A percentile compares a stretch with the other conserved stretches of the same genome.
These are phyloP conservation scores for Hyaena hyaena DNA, from an alignment of 2,113 vertebrate species.

Conservation along the genomic window DNA sequence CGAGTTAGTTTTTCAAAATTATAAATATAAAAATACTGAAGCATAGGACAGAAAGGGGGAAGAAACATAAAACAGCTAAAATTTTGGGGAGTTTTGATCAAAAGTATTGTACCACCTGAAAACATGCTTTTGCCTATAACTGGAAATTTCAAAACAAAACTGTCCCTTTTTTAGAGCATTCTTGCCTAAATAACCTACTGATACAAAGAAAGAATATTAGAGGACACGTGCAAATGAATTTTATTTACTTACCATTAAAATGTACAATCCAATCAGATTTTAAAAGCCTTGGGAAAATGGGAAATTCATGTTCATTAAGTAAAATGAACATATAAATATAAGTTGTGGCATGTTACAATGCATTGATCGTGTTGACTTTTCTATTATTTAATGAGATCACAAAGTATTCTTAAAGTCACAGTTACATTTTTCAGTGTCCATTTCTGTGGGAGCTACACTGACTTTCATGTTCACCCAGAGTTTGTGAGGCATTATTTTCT, in stretches of 20 bases:
- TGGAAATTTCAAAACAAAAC: constrained; percentile 41
- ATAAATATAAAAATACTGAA: neutral
- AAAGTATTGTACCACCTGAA: neutral
- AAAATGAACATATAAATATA: constrained; percentile 11
- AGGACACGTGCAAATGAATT: neutral
- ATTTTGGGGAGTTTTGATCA: neutral
- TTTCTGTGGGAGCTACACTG: constrained; percentile 23
- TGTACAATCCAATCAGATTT: constrained; percentile 39
- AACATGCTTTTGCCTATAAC: neutral
- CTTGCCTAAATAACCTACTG: neutral
- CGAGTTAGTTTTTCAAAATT: neutral
- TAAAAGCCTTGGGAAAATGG: constrained; percentile 12
- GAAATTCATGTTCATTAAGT: constrained; percentile 6
- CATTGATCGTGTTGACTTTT: neutral
- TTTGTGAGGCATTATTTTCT: constrained; percentile 3
- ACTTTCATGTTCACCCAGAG: neutral
- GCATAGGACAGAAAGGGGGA: neutral
- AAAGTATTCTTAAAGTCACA: neutral
- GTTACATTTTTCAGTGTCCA: neutral
- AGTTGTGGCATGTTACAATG: neutral
- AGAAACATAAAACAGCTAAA: constrained; percentile 28
- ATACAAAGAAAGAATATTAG: neutral
- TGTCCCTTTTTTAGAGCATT: neutral
- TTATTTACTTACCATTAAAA: constrained; percentile 54
- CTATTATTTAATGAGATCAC: neutral